phyloP scores from a whole-genome alignment of 2,888 invertebrate species.

The Campaea margaritaria region DNA sequence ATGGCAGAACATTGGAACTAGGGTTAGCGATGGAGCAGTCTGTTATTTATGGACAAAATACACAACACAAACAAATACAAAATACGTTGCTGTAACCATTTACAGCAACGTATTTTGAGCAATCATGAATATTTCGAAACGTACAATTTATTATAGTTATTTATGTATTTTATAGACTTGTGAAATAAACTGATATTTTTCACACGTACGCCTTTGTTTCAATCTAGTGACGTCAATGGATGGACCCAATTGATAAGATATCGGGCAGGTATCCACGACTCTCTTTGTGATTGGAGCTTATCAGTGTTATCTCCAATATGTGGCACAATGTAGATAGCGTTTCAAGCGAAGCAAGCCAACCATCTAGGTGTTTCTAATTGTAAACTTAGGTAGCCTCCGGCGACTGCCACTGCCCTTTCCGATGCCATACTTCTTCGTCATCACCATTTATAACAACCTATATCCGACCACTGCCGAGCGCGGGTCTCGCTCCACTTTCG shows the following conservation, averaged over 20 bases:
- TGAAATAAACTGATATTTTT: conserved; percentile 13
- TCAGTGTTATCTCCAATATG: conserved; percentile 16
- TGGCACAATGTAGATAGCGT: conserved; percentile 31
- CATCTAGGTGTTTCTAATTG: not conserved
- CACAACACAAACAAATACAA: no score
- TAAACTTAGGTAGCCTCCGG: not conserved
- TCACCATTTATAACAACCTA: no score
- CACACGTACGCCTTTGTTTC: conserved; percentile 11
- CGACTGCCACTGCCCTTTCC: no score
- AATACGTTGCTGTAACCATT: no score
- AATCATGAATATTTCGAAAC: no score
- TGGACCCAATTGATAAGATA: conserved; percentile 29
- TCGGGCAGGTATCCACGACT: conserved; percentile 16
- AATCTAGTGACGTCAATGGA: conserved; percentile 17
- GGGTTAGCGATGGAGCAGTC: no score
- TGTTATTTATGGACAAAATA: no score
- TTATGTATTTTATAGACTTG: not conserved
- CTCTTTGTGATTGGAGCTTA: conserved; percentile 17
- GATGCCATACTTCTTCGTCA: no score
- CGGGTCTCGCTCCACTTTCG: no score
- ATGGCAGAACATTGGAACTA: conserved; percentile 4
- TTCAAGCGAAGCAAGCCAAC: not conserved
- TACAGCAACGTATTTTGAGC: no score
- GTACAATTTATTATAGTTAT: no score
- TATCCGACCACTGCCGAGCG: no score